Conservation (phyloP, 2,888 invertebrate genomes). For the Diploptera punctata region DNA sequence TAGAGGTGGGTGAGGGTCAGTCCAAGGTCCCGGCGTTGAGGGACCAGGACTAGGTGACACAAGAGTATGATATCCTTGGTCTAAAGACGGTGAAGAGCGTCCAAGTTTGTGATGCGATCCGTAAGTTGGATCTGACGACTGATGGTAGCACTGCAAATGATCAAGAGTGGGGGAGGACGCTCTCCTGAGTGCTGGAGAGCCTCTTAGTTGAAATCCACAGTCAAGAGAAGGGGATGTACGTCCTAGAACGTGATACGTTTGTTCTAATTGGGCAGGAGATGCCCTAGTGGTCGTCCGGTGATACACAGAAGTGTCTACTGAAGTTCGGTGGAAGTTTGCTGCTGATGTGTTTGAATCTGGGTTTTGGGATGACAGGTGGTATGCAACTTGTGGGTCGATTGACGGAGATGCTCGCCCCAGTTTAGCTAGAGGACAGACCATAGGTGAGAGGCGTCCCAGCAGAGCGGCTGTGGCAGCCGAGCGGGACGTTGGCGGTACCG, state of each 20-base stretch:
- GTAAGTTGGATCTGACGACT: constrained; percentile 32
- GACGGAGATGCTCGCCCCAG: constrained; percentile 60
- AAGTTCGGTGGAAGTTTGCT: constrained; percentile 26
- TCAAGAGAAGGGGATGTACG: constrained; percentile 46
- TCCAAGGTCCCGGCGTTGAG: constrained; percentile 53
- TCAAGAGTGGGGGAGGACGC: constrained; percentile 46
- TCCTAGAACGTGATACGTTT: constrained; percentile 32
- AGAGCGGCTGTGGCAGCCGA: constrained; percentile 39
- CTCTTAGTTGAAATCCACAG: constrained; percentile 48
- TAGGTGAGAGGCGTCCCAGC: constrained; percentile 55
- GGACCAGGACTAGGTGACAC: constrained; percentile 65
- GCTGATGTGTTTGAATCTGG: neutral
- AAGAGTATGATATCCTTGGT: constrained; percentile 83
- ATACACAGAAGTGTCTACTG: neutral
- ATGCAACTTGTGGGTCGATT: constrained; percentile 47
- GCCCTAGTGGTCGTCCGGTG: neutral
- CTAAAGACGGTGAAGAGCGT: constrained; percentile 70
- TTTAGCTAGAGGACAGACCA: constrained; percentile 67
- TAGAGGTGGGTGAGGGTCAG: constrained; percentile 36
- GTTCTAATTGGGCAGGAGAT: constrained; percentile 1
- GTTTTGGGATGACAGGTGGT: constrained; percentile 45
- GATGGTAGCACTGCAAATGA: constrained; percentile 35
- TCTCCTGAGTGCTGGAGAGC: constrained; percentile 40
- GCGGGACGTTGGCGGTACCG: constrained; percentile 31
- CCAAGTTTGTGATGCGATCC: constrained; percentile 47